Evolutionary conservation across 2,113 vertebrate species (phyloP).

Genomic region (Sigmodon hispidus): DNA sequence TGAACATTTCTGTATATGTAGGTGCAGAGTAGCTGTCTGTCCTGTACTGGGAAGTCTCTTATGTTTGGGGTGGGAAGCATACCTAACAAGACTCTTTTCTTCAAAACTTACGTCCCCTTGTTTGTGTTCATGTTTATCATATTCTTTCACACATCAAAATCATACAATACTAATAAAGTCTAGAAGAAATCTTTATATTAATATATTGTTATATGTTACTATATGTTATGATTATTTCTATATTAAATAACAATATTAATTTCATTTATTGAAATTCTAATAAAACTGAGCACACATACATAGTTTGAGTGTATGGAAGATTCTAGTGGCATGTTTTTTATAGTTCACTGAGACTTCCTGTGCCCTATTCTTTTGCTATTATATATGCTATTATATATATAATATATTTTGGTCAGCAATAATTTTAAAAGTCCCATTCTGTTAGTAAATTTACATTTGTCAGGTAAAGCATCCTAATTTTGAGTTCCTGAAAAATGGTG

Average conservation of each 20-base stretch:
- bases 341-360: neutral
- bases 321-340: neutral
- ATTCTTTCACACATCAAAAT: neutral
- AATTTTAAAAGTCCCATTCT: slow-evolving; percentile 4
- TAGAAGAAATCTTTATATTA: slow-evolving; percentile 18
- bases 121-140: neutral
- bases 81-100: neutral
- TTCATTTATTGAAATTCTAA: neutral
- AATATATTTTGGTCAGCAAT: neutral
- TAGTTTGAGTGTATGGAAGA: neutral
- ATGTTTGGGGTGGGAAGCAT: neutral
- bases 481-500: neutral
- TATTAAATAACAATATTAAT: neutral
- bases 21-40: neutral
- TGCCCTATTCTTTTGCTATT: neutral
- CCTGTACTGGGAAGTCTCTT: neutral
- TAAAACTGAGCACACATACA: neutral
- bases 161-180: neutral
- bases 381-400: neutral
- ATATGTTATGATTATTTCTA: neutral
- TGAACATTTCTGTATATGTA: neutral
- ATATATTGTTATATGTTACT: neutral
- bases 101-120: neutral
- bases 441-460: neutral
- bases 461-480: neutral